These are phyloP conservation scores for Lindbergichthys nudifrons DNA, from an alignment of 2,797 vertebrate species.

Conservation along the genomic window DNA sequence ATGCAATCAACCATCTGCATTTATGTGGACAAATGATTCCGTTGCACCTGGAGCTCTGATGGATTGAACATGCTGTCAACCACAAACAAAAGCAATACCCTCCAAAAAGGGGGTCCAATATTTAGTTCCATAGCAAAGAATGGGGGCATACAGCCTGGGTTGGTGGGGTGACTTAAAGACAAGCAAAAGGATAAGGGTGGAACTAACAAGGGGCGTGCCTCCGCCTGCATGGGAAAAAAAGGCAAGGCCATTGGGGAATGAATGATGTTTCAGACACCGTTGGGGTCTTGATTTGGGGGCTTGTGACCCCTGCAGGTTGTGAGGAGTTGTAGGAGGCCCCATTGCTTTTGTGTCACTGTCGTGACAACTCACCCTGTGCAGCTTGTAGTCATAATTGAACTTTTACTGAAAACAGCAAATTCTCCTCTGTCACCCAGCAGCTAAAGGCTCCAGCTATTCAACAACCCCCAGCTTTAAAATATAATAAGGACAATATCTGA, in stretches of 20 bases:
- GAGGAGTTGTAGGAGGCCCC: slow-evolving; percentile 49
- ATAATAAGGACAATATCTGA: slow-evolving; percentile 46
- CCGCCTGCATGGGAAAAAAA: slow-evolving; percentile 73
- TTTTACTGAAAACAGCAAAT: slow-evolving; percentile 62
- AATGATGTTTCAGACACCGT: slow-evolving; percentile 76
- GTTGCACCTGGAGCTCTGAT: slow-evolving; percentile 79
- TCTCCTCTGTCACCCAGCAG: slow-evolving; percentile 35
- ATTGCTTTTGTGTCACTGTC: slow-evolving; percentile 75
- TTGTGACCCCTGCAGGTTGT: slow-evolving; percentile 68
- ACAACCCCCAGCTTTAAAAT: slow-evolving; percentile 10
- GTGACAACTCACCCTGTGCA: slow-evolving; percentile 77
- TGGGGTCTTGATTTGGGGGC: slow-evolving; percentile 61
- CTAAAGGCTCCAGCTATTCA: slow-evolving; percentile 24
- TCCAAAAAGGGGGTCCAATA: slow-evolving; percentile 55
- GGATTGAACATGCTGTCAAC: slow-evolving; percentile 69
- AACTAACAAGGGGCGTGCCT: slow-evolving; percentile 83
- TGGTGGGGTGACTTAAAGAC: slow-evolving; percentile 54
- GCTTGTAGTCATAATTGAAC: slow-evolving; percentile 77
- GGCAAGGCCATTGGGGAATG: slow-evolving; percentile 68
- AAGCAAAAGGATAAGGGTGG: slow-evolving; percentile 65
- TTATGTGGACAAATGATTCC: slow-evolving; percentile 57
- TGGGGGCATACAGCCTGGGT: slow-evolving; percentile 40
- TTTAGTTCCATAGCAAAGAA: slow-evolving; percentile 53
- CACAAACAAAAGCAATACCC: slow-evolving; percentile 71
- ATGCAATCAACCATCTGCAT: slow-evolving; percentile 50